Base-by-base conservation (phyloP, 2,888 invertebrate species). In the Dasypogon diadema region DNA sequence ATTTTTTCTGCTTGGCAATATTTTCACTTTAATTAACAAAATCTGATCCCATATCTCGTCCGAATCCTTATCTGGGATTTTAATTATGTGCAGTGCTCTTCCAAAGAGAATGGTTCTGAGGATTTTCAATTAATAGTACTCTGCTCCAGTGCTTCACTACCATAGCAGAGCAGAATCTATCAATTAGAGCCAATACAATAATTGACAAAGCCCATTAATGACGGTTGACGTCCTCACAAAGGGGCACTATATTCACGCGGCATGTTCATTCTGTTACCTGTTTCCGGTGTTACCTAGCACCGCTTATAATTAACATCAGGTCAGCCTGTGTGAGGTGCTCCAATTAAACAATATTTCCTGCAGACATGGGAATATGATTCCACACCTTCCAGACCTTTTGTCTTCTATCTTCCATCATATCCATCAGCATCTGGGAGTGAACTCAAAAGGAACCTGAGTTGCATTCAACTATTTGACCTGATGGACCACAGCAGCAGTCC, bases 131-230 rank as follows among this genome's bases (percentile, higher is more conserved):
- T 37, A 60, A 60, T n/a, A 12, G 37, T 18, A 18, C 42, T 24
- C 55, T 10, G 21, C 16, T 55, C 8, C 12, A 55, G 55, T 55
- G 22, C 16, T 30, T 16, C 58, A 16, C 10, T 34, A 30, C 60
- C 18, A 6, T 30, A 30, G 34, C 34, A 6, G 3, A 26, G 21
- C 21, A 60, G 18, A 60, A 37, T 60, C 60, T 22, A 18, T 60
- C 60, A 60, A 60, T 60, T 60, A 60, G 37, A 37, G 37, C 16
- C 37, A 60, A 34, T 37, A 60, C 37, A 60, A 60, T 60, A 60
- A 60, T 34, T 60, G 60, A 60, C 60, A 60, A 60, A 60, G 60
- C 60, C 26, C 60, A 60, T 60, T 60, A 60, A 60, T 60, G 60
- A 37, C 37, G 37, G 37, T 10, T 60, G 60, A 60, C 60, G 37